Conservation (phyloP, 2,797 vertebrate genomes). For the Aviceda cuculoides region DNA sequence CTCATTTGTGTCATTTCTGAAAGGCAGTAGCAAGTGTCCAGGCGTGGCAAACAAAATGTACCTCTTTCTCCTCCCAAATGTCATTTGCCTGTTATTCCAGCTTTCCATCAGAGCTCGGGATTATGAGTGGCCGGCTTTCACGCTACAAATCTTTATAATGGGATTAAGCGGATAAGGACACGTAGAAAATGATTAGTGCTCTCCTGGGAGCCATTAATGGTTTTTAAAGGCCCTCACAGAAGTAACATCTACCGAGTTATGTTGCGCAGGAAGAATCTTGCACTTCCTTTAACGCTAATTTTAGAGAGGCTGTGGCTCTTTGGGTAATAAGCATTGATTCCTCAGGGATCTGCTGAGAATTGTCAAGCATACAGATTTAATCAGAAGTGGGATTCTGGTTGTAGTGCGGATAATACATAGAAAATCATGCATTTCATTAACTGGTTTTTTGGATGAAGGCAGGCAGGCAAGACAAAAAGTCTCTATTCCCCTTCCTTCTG, state of each 20-base stretch:
- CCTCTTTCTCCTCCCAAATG: background rate
- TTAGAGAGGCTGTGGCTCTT: background rate
- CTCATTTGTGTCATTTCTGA: background rate
- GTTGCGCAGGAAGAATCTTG: background rate
- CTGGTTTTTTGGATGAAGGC: background rate
- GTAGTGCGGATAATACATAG: background rate
- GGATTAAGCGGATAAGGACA: slow-evolving; percentile 6
- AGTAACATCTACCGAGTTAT: background rate
- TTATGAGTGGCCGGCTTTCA: background rate
- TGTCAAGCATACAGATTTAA: background rate
- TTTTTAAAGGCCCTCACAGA: background rate
- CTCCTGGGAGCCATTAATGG: slow-evolving; percentile 2
- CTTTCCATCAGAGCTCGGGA: background rate
- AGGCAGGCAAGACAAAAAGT: background rate
- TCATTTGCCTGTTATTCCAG: background rate
- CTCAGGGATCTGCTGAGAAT: background rate
- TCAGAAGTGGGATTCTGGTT: background rate
- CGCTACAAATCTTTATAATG: background rate
- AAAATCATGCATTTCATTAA: slow-evolving; percentile 1
- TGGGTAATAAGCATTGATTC: background rate
- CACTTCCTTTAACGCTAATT: background rate
- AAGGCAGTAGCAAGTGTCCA: background rate
- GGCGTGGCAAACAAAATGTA: background rate
- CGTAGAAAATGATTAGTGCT: background rate
- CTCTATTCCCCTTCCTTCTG: background rate